Evolutionary conservation across 2,888 invertebrate genomes (phyloP).

Genomic region (Trilocha varians): DNA sequence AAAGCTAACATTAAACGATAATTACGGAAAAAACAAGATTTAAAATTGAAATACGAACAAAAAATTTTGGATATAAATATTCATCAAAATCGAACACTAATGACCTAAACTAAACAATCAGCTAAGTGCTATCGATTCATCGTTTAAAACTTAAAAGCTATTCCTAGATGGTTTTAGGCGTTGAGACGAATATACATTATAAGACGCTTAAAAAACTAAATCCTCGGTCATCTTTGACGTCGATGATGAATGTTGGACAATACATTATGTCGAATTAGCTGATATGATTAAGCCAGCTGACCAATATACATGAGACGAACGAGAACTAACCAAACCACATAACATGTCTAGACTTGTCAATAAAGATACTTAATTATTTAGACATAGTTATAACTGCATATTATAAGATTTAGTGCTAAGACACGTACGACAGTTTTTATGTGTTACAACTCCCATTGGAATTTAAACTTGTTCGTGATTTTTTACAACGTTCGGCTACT

Average conservation of each 20-base stretch:
- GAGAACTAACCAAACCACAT: constrained; percentile 39
- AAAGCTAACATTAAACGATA: neutral
- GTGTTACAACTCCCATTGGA: neutral
- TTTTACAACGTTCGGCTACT: neutral
- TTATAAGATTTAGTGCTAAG: neutral
- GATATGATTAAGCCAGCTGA: constrained; percentile 41
- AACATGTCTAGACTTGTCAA: constrained; percentile 40
- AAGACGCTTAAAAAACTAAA: constrained; percentile 25
- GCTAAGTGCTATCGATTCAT: constrained; percentile 32
- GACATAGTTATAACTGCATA: neutral
- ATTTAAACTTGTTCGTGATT: neutral
- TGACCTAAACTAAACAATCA: constrained; percentile 3
- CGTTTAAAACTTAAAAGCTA: constrained; percentile 31
- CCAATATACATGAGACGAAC: constrained; percentile 28
- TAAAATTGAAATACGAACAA: neutral
- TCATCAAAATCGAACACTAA: constrained; percentile 3
- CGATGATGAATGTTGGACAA: constrained; percentile 58
- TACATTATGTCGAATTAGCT: constrained; percentile 51
- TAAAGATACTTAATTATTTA: constrained; percentile 8
- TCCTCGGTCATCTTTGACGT: constrained; percentile 43
- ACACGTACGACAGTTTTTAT: neutral
- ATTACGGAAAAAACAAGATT: neutral
- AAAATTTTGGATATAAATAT: constrained; percentile 2
- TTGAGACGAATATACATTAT: neutral
- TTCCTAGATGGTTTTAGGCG: neutral